Evolutionary conservation across 2,113 vertebrate species (phyloP), one percentile per base, ranked within the genome.

Genomic region (Marmota flaviventris): DNA sequence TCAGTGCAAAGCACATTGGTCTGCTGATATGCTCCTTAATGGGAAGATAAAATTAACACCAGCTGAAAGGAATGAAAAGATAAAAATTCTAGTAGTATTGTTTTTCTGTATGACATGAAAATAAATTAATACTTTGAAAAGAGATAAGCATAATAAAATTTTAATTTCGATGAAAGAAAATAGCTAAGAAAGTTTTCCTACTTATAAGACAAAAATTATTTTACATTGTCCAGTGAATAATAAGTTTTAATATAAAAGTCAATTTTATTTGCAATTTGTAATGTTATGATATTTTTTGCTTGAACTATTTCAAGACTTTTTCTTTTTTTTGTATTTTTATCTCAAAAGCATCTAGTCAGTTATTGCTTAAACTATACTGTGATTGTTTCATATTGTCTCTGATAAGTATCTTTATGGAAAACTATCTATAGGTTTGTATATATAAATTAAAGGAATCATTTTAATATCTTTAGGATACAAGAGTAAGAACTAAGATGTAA

Each of bases 31-130:
- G 53, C 11, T 97, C 24, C 85, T 97, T 0, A 0, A 93, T 27
- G 63, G 78, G 53, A 67, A 2, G 94, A 87, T 45, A 24, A 97
- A 95, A 89, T 96, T 92, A 96, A 79, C 77, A 84, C 92, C 75
- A 90, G 73, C 88, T 97, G 48, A 93, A 89, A 75, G 58, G 22
- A 24, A 95, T n/a, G 76, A 94, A 65, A 20, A 88, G 90, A 94
- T 94, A 77, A 97, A 95, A 98, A 94, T 94, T 76, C 84, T 75
- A 96, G 81, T 90, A 20, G 20, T 79, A 45, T 96, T 63, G 97
- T 96, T 97, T 61, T 96, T 95, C 95, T 97, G 67, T 95, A 97
- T 97, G 85, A 97, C 81, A 89, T 20, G 7, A 34, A 97, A 81
- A 70, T 83, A 51, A 29, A 58, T 65, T 48, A 78, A 25, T n/a